Conservation (phyloP, 2,113 vertebrate species). For the Barbus barbus region DNA sequence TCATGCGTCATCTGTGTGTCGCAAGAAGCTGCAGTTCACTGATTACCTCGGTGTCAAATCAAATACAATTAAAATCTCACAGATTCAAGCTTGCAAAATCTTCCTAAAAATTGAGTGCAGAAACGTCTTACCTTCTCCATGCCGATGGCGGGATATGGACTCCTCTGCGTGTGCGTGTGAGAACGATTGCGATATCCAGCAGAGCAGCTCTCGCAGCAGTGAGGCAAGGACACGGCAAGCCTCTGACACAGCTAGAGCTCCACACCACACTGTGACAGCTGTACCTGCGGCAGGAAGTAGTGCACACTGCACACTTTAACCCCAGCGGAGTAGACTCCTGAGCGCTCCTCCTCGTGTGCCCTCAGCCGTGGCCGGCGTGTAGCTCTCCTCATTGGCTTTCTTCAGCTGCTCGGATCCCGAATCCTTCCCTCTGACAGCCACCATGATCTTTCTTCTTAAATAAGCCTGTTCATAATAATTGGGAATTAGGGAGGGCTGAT, state of each 20-base stretch:
- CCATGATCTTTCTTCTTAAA: slow-evolving; percentile 74
- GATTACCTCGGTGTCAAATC: background rate
- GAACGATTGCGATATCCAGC: slow-evolving; percentile 43
- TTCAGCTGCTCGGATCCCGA: background rate
- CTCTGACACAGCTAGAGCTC: slow-evolving; percentile 26
- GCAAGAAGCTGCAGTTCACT: slow-evolving; percentile 2
- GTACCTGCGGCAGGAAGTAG: slow-evolving; percentile 75
- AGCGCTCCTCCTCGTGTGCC: background rate
- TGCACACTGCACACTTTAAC: slow-evolving; percentile 63
- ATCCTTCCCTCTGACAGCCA: slow-evolving; percentile 1
- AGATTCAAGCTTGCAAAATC: background rate
- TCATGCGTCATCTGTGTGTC: slow-evolving; percentile 5
- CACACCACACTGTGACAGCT: slow-evolving; percentile 62
- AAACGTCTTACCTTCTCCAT: slow-evolving; percentile 78
- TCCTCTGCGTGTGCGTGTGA: slow-evolving; percentile 19
- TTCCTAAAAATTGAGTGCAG: background rate
- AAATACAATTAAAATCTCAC: background rate
- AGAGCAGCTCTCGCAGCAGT: slow-evolving; percentile 51
- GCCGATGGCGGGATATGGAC: slow-evolving; percentile 48
- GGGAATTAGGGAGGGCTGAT: slow-evolving; percentile 78
- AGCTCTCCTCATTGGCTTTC: background rate
- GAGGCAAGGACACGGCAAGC: slow-evolving; percentile 43
- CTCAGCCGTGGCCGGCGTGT: background rate
- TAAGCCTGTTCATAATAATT: slow-evolving; percentile 80
- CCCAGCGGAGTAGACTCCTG: slow-evolving; percentile 65